These are phyloP conservation scores for Euthynnus affinis DNA, from an alignment of 2,797 vertebrate species.

Conservation along the genomic window DNA sequence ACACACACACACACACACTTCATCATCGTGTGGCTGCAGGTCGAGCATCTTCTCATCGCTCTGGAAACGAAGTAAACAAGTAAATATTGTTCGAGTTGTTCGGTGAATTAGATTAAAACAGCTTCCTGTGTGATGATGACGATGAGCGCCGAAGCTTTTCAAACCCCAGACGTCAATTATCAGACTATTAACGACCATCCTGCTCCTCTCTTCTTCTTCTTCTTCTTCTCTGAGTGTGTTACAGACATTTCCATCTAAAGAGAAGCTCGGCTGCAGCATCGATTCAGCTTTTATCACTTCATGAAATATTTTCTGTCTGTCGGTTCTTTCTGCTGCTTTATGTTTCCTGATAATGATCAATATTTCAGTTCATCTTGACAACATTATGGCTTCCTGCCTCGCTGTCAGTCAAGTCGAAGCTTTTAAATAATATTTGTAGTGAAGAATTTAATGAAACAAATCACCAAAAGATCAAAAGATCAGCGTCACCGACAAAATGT, in stretches of 20 bases:
- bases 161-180: constrained; percentile 10
- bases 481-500: too few relatives aligned
- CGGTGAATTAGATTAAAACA: background rate
- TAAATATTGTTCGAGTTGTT: background rate
- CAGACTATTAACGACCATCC: background rate
- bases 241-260: background rate
- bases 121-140: background rate
- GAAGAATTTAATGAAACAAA: too few relatives aligned
- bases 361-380: too few relatives aligned
- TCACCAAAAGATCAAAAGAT: too few relatives aligned
- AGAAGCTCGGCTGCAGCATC: background rate
- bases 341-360: too few relatives aligned
- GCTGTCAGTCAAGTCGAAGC: too few relatives aligned
- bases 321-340: constrained; percentile 2
- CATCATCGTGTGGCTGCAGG: background rate
- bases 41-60: too few relatives aligned
- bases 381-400: too few relatives aligned
- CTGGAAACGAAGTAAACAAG: too few relatives aligned
- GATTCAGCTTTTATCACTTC: constrained; percentile 9
- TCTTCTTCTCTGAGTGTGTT: constrained; percentile 5
- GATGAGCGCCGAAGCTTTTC: background rate
- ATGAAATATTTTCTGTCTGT: constrained; percentile 2
- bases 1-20: background rate
- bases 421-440: too few relatives aligned
- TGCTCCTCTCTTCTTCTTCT: background rate